Conservation (phyloP, 2,113 vertebrate species). For the Tenrec ecaudatus region DNA sequence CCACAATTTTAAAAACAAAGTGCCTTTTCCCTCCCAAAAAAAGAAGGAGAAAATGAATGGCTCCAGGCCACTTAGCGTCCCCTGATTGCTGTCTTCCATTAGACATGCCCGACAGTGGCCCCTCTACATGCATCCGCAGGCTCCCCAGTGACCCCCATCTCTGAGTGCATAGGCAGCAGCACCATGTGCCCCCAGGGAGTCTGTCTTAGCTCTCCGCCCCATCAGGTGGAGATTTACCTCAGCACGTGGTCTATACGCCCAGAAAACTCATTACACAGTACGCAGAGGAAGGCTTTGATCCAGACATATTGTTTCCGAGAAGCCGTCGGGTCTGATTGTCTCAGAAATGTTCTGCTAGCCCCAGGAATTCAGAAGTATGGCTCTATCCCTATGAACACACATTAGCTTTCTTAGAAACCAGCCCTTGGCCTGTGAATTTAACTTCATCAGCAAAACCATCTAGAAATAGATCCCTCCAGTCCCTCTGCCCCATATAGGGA, state of each 20-base stretch:
- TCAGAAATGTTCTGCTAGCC: slow-evolving; percentile 19
- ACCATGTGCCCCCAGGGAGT: neutral
- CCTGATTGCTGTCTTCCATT: neutral
- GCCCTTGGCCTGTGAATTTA: neutral
- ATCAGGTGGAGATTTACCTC: neutral
- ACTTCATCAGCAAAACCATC: neutral
- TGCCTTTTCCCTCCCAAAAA: neutral
- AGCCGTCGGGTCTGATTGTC: neutral
- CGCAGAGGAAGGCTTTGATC: neutral
- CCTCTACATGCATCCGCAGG: neutral
- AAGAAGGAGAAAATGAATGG: neutral
- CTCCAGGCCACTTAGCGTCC: neutral
- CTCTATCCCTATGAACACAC: neutral
- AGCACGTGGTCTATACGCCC: neutral
- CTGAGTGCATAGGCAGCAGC: neutral
- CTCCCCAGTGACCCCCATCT: neutral
- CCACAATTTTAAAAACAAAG: neutral
- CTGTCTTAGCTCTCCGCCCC: neutral
- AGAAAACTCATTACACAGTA: slow-evolving; percentile 11
- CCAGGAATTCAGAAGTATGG: neutral
- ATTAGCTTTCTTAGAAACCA: neutral
- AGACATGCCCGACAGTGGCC: neutral
- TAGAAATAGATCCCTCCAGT: neutral
- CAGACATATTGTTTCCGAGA: neutral
- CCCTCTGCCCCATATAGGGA: neutral